Base-by-base conservation (phyloP, 2,113 vertebrate species). In the Mustela lutreola region DNA sequence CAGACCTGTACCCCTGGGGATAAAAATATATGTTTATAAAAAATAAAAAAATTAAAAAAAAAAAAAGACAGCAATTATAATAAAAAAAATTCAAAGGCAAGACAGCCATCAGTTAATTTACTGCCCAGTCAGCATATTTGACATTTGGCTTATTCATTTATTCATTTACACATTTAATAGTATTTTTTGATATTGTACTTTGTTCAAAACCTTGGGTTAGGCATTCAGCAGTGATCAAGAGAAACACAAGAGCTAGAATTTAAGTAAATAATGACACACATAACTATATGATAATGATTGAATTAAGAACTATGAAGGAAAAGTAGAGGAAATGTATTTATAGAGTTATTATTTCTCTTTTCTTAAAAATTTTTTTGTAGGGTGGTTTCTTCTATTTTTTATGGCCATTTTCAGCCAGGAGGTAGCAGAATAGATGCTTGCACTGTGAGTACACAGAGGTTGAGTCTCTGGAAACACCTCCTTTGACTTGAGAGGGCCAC, bases 61-160 rank as follows among this genome's bases (percentile, higher is more conserved):
- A n/a, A n/a, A 26, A 89, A 87, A 81, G 12, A 80, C 8, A 84
- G 39, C 7, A 56, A n/a, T 48, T 56, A 28, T 73, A 63, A 76
- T 78, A 81, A 62, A 26, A 92, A n/a, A 45, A 10, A 91, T 42
- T 58, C 15, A 70, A 81, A 78, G 12, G 2, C 31, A 2, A 90
- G 48, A 50, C 73, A 50, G 24, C 5, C 16, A 73, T 50, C n/a
- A 71, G 16, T 63, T 58, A 62, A 22, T 65, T 82, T 70, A 81
- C n/a, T 85, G 45, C 48, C 11, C 76, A 65, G 24, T n/a, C 39
- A 36, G 39, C 31, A 26, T 26, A 53, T 9, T 33, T 60, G 65
- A 93, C 39, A 81, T 28, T 94, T 81, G 60, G 15, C 45, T 70
- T 73, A 86, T 80, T 96, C 11, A 31, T 94, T 84, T 71, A 15